A percentile compares a stretch with the other conserved stretches of the same genome.
Conservation (phyloP, 2,113 vertebrate species). For the Apteryx owenii region DNA sequence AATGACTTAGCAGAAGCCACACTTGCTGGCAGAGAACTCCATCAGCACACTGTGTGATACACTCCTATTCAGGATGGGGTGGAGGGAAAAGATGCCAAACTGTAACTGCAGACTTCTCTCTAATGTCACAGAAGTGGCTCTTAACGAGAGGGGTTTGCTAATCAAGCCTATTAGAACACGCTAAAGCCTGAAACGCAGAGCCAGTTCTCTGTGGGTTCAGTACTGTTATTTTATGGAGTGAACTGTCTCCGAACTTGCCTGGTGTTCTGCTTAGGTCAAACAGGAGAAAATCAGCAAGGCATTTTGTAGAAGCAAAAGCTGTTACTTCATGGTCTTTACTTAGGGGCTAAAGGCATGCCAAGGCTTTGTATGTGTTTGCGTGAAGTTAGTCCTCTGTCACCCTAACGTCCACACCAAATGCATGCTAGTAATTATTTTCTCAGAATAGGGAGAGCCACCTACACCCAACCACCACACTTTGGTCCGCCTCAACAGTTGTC, state of each 20-base stretch:
- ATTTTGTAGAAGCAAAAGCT: not conserved
- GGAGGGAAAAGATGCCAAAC: not conserved
- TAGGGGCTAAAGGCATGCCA: not conserved
- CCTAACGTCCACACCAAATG: fast-evolving
- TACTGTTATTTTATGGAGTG: not conserved
- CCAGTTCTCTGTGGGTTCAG: not conserved
- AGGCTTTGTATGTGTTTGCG: not conserved
- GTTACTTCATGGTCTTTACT: not conserved
- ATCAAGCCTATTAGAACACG: not conserved
- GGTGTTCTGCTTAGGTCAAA: not conserved
- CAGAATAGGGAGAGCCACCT: not conserved
- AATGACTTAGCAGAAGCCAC: not conserved
- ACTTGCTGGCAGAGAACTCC: not conserved
- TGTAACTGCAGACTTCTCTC: not conserved
- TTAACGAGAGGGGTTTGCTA: not conserved
- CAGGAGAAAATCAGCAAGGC: not conserved
- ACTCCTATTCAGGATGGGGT: not conserved
- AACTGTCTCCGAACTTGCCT: not conserved
- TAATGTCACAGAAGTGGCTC: not conserved
- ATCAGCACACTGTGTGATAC: not conserved
- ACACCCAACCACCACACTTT: not conserved
- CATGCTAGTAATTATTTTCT: not conserved
- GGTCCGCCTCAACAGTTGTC: not conserved
- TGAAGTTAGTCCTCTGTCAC: not conserved
- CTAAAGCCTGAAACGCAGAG: not conserved